phyloP scores from a whole-genome alignment of 2,888 invertebrate genomes.

The Ophion costatus region DNA sequence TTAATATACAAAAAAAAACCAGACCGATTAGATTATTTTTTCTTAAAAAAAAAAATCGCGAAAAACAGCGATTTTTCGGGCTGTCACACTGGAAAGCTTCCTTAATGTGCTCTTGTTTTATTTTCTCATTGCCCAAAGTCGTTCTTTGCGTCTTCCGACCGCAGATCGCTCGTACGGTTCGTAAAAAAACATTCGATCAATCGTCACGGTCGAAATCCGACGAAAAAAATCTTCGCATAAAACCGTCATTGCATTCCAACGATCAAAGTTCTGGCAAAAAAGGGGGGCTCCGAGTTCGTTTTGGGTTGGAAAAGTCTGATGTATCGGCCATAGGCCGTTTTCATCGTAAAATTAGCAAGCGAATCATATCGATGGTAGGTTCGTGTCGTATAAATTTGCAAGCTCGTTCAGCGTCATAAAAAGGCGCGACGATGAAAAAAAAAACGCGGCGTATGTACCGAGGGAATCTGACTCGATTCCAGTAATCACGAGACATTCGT shows the following conservation, averaged over 20 bases:
- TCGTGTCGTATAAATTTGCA: constrained; percentile 55
- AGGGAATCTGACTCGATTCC: constrained; percentile 56
- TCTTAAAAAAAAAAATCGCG: too few relatives aligned
- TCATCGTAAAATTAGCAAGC: constrained; percentile 22
- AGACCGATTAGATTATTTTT: too few relatives aligned
- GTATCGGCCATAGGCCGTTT: not conserved
- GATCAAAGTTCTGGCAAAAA: not conserved
- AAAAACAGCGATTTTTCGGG: too few relatives aligned
- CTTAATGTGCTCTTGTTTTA: too few relatives aligned
- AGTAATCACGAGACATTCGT: constrained; percentile 66
- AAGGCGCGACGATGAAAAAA: constrained; percentile 47
- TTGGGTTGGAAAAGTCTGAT: not conserved
- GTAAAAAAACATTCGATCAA: not conserved
- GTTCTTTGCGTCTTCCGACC: too few relatives aligned
- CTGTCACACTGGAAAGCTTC: too few relatives aligned
- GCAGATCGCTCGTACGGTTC: not conserved
- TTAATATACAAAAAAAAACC: too few relatives aligned
- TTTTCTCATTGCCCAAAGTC: too few relatives aligned
- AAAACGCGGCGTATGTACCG: constrained; percentile 12
- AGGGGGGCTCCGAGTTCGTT: not conserved
- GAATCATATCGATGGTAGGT: constrained; percentile 29
- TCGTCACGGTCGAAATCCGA: not conserved
- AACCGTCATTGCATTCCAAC: not conserved
- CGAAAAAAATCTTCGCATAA: not conserved
- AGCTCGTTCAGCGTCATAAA: constrained; percentile 64